Percentiles rank a stretch among this genome's conserved stretches.
These are phyloP conservation scores for Syngnathus floridae DNA, from an alignment of 2,113 vertebrate genomes.

Conservation along the genomic window DNA sequence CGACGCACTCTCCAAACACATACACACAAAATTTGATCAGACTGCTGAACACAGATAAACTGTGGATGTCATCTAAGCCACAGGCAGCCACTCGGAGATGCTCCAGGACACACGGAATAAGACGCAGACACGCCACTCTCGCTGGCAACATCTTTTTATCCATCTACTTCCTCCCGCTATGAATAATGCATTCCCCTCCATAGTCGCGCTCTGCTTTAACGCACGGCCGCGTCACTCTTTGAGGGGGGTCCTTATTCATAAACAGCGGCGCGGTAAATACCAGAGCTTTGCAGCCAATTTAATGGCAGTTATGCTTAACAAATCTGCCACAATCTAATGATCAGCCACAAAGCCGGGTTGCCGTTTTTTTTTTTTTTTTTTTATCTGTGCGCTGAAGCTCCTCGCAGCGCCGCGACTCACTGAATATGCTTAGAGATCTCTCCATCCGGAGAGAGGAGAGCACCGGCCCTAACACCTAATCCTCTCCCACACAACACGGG, in stretches of 20 bases:
- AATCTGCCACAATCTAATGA: constrained; percentile 69
- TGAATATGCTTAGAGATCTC: constrained; percentile 61
- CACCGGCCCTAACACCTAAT: constrained; percentile 58
- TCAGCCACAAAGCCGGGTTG: constrained; percentile 62
- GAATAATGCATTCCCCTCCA: constrained; percentile 67
- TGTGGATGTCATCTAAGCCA: constrained; percentile 47
- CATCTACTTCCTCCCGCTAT: constrained; percentile 66
- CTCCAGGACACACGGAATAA: constrained; percentile 30
- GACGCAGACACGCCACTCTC: constrained; percentile 52
- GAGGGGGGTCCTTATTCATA: constrained; percentile 65
- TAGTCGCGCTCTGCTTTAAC: constrained; percentile 55
- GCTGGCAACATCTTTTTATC: constrained; percentile 69
- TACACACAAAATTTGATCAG: constrained; percentile 14
- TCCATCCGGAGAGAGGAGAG: constrained; percentile 60
- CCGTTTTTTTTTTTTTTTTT: constrained; percentile 25
- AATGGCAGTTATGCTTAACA: constrained; percentile 72
- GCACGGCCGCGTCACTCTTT: constrained; percentile 59
- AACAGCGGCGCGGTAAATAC: constrained; percentile 68
- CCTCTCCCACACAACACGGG: constrained; percentile 56
- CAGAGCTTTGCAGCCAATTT: constrained; percentile 67
- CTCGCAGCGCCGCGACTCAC: constrained; percentile 45
- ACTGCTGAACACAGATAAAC: constrained; percentile 34
- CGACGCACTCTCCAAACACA: constrained; percentile 16
- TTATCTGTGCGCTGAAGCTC: constrained; percentile 63
- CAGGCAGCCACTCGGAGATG: constrained; percentile 42